Evolutionary conservation across 2,113 vertebrate species (phyloP).

Genomic region (Apodemus speciosus): DNA sequence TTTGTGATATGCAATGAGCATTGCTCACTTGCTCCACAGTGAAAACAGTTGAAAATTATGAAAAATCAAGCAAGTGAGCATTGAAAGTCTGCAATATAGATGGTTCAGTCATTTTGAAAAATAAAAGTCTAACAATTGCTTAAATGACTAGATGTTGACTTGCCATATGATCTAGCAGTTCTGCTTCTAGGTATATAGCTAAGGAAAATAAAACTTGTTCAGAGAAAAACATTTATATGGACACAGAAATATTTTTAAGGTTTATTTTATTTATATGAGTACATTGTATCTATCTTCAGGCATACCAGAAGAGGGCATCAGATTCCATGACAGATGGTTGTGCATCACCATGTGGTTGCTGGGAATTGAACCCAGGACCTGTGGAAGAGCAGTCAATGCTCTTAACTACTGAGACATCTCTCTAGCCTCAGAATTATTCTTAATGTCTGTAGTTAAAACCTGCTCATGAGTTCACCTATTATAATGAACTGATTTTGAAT

Average conservation of each 20-base stretch:
- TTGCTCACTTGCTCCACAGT: neutral
- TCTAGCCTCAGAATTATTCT: too few species aligned
- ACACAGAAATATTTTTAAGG: neutral
- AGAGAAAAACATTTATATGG: neutral
- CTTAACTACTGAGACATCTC: too few species aligned
- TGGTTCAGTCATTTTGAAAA: neutral
- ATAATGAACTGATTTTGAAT: neutral
- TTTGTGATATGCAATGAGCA: neutral
- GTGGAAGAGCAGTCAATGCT: too few species aligned
- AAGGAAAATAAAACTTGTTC: neutral
- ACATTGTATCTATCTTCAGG: too few species aligned
- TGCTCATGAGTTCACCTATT: neutral
- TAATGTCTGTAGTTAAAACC: neutral
- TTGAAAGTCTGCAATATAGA: neutral
- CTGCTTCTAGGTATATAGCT: neutral
- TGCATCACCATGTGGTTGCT: too few species aligned
- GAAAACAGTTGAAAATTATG: neutral
- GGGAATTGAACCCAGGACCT: too few species aligned
- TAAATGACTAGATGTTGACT: neutral
- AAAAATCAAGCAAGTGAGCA: neutral
- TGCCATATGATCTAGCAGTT: neutral
- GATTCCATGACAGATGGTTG: too few species aligned
- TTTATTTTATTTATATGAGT: too few species aligned
- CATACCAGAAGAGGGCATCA: too few species aligned
- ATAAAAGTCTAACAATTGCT: neutral